These are phyloP conservation scores for Apaloderma vittatum DNA, from an alignment of 2,113 vertebrate genomes.

Conservation along the genomic window DNA sequence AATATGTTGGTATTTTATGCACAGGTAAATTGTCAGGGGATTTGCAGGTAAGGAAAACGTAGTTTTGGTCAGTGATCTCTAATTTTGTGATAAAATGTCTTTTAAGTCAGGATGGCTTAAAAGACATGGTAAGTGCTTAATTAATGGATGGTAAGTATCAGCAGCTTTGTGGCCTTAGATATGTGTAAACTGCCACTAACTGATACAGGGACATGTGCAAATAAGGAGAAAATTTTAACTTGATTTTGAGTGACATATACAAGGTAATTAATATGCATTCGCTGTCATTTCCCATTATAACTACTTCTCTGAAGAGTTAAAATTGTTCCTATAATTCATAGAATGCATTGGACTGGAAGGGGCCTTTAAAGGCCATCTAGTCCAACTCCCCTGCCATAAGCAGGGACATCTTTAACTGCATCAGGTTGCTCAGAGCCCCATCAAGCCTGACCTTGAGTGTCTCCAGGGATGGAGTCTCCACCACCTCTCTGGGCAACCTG, in stretches of 20 bases:
- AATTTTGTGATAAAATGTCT: slow-evolving; percentile 6
- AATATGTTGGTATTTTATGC: not conserved
- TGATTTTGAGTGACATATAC: not conserved
- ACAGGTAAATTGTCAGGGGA: not conserved
- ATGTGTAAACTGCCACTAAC: not conserved
- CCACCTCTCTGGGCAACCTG: too few species aligned
- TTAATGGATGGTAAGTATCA: not conserved
- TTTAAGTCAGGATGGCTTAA: not conserved
- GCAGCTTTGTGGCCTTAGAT: not conserved
- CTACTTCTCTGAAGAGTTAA: not conserved
- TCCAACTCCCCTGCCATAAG: too few species aligned
- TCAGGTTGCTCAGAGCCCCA: too few species aligned
- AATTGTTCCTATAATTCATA: not conserved
- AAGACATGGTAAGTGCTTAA: not conserved
- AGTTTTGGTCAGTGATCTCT: slow-evolving; percentile 2
- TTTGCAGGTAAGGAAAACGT: slow-evolving; percentile 31
- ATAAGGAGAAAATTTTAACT: not conserved
- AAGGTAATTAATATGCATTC: not conserved
- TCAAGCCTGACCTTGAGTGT: too few species aligned
- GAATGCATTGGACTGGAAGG: too few species aligned
- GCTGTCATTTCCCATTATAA: not conserved
- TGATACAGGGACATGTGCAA: not conserved
- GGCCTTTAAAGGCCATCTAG: too few species aligned
- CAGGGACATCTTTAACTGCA: too few species aligned
- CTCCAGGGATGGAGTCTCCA: too few species aligned